Percentiles rank a stretch among this genome's conserved stretches.
These are phyloP conservation scores for Timema cristinae DNA, from an alignment of 2,888 invertebrate species.

Conservation along the genomic window DNA sequence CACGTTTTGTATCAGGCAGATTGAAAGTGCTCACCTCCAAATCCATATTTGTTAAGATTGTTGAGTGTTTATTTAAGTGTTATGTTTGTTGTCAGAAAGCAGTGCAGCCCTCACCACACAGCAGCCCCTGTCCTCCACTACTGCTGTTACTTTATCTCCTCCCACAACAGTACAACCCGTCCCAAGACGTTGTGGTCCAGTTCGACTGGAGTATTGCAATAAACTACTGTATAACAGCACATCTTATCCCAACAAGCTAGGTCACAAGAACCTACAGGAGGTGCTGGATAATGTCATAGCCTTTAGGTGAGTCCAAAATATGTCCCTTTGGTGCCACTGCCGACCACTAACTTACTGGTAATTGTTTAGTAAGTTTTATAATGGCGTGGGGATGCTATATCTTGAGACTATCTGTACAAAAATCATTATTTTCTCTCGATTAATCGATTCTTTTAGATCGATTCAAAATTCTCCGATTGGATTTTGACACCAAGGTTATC, in stretches of 20 bases:
- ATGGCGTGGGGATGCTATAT: too few relatives aligned
- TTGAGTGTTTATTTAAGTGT: background rate
- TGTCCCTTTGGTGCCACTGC: too few relatives aligned
- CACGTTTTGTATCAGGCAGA: too few relatives aligned
- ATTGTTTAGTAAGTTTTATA: too few relatives aligned
- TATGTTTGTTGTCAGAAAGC: slow-evolving; percentile 26
- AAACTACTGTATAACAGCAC: slow-evolving; percentile 70
- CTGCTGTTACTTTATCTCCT: slow-evolving; percentile 45
- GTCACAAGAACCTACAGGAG: slow-evolving; percentile 60
- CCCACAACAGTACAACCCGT: slow-evolving; percentile 55
- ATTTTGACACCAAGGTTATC: too few relatives aligned
- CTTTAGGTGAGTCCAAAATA: slow-evolving; percentile 49
- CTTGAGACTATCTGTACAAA: too few relatives aligned
- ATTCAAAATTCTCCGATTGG: too few relatives aligned
- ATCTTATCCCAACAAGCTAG: slow-evolving; percentile 77
- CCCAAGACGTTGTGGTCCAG: slow-evolving; percentile 61
- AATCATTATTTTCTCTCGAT: too few relatives aligned
- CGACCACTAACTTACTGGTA: too few relatives aligned
- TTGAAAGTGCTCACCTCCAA: background rate
- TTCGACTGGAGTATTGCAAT: slow-evolving; percentile 66
- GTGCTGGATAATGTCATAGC: slow-evolving; percentile 73
- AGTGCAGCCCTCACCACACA: slow-evolving; percentile 23
- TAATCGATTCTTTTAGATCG: too few relatives aligned
- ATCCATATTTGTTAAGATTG: background rate
- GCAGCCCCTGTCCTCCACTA: slow-evolving; percentile 42